These are phyloP conservation scores for Coregonus clupeaformis DNA, from an alignment of 2,113 vertebrate genomes.

Conservation along the genomic window DNA sequence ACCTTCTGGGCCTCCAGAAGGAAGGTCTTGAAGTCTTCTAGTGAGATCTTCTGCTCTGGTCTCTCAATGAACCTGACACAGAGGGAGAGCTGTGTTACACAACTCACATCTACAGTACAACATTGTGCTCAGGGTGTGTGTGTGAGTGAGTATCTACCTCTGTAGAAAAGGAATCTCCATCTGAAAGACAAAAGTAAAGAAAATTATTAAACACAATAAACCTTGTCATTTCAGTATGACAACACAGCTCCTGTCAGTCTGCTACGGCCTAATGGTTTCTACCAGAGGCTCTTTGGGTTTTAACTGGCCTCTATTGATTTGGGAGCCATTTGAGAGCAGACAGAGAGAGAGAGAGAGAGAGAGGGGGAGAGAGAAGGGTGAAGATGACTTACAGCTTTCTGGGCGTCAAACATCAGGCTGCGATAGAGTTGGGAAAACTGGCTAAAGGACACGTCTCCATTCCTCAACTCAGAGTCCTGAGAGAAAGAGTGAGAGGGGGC, in stretches of 20 bases:
- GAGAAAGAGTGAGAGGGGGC: neutral
- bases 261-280: constrained; percentile 70
- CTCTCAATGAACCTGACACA: constrained; percentile 79
- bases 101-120: neutral
- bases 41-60: constrained; percentile 82
- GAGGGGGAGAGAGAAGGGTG: constrained; percentile 11
- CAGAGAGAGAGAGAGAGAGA: constrained; percentile 39
- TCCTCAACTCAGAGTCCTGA: constrained; percentile 93
- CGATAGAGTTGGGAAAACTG: constrained; percentile 95
- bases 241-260: neutral
- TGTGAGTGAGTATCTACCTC: constrained; percentile 56
- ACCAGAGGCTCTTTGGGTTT: constrained; percentile 63
- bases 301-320: constrained; percentile 72
- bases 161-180: constrained; percentile 88
- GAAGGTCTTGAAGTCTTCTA: constrained; percentile 89
- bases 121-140: neutral
- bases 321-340: constrained; percentile 70
- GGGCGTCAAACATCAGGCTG: constrained; percentile 94
- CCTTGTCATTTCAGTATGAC: neutral
- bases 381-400: constrained; percentile 83
- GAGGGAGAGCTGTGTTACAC: neutral
- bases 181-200: constrained; percentile 67
- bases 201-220: neutral
- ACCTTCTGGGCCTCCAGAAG: constrained; percentile 91
- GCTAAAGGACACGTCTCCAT: constrained; percentile 89